phyloP scores from a whole-genome alignment of 2,888 invertebrate genomes.

The Hedychridium roseum region DNA sequence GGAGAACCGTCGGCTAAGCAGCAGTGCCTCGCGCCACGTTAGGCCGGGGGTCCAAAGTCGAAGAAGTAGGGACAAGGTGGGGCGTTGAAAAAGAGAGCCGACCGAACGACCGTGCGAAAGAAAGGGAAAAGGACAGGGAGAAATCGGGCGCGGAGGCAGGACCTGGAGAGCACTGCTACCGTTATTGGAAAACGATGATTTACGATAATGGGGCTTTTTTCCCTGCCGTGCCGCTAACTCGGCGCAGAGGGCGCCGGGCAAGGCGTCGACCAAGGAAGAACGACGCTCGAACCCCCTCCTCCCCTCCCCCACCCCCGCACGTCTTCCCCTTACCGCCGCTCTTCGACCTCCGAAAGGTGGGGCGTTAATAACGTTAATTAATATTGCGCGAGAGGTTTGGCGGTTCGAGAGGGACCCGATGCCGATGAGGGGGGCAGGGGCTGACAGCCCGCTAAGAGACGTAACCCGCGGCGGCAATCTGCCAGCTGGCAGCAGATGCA shows the following conservation, averaged over 20 bases:
- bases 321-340: too few species aligned
- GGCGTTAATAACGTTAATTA: conserved; percentile 72
- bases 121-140: conserved; percentile 15
- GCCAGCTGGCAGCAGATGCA: conserved; percentile 56
- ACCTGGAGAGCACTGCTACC: conserved; percentile 61
- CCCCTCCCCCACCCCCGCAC: too few species aligned
- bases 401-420: conserved; percentile 37
- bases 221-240: conserved; percentile 29
- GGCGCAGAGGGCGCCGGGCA: conserved; percentile 20
- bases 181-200: conserved; percentile 71
- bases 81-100: conserved; percentile 16
- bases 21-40: neutral
- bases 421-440: conserved; percentile 16
- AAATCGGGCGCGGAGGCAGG: conserved; percentile 30
- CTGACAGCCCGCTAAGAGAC: conserved; percentile 20
- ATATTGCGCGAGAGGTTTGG: conserved; percentile 68
- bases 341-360: too few species aligned
- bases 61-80: neutral
- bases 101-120: neutral
- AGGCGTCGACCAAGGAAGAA: conserved; percentile 31
- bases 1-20: neutral
- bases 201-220: conserved; percentile 67
- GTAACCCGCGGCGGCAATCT: conserved; percentile 50
- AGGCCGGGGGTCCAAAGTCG: conserved; percentile 1
- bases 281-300: conserved; percentile 21